Evolutionary conservation across 2,888 invertebrate genomes (phyloP).

Genomic region (Agrochola lota): DNA sequence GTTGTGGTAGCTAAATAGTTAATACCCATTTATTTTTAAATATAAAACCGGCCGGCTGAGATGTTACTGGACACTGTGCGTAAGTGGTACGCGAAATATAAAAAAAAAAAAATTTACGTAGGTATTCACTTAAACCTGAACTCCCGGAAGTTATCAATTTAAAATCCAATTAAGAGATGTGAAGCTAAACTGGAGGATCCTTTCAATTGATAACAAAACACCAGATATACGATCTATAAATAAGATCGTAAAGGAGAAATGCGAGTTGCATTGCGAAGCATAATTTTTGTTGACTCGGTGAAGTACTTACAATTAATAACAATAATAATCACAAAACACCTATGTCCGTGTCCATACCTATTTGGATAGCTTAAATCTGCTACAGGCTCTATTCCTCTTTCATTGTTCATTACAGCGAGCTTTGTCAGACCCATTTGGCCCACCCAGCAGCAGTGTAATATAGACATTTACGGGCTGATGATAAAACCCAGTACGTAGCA

Average conservation of each 20-base stretch:
- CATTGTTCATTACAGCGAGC: not conserved
- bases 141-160: constrained; percentile 18
- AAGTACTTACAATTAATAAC: constrained; percentile 1
- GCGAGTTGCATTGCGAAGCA: not conserved
- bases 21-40: constrained; percentile 59
- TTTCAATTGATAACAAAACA: constrained; percentile 4
- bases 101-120: constrained; percentile 1
- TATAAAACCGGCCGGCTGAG: constrained; percentile 45
- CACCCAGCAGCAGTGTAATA: not conserved
- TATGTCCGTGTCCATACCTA: not conserved
- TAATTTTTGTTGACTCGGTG: not conserved
- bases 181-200: constrained; percentile 12
- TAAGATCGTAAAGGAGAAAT: constrained; percentile 5
- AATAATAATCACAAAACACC: not conserved
- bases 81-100: constrained; percentile 25
- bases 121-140: constrained; percentile 6
- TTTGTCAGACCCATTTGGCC: not conserved
- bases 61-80: constrained; percentile 24
- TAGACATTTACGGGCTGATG: not conserved
- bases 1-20: constrained; percentile 47
- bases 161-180: constrained; percentile 12
- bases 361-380: not conserved
- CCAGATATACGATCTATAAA: not conserved
- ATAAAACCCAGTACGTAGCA: not conserved
- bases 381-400: not conserved